Conservation (phyloP, 2,113 vertebrate species). For the Nipponia nippon region DNA sequence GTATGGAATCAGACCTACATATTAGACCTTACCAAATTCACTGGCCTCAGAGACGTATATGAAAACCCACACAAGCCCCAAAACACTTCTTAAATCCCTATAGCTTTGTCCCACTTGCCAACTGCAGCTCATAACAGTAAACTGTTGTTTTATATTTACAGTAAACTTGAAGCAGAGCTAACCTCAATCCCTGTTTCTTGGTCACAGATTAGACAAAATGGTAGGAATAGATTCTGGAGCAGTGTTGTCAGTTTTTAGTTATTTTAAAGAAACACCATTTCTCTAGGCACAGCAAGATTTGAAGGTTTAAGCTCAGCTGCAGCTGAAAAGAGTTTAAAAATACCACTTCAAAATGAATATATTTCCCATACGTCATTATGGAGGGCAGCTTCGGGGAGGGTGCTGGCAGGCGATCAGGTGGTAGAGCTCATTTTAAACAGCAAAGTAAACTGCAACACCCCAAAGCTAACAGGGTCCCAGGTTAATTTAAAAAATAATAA, state of each 20-base stretch:
- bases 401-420: not conserved
- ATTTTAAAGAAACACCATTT: not conserved
- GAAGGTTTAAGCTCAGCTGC: not conserved
- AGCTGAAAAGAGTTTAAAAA: not conserved
- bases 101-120: not conserved
- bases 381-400: not conserved
- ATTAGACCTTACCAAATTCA: not conserved
- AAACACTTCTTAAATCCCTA: not conserved
- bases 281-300: not conserved
- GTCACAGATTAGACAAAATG: not conserved
- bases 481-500: not conserved
- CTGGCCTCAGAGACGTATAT: not conserved
- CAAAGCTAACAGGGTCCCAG: not conserved
- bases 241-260: not conserved
- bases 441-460: not conserved
- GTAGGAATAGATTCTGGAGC: not conserved
- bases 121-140: not conserved
- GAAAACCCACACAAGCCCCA: not conserved
- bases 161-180: not conserved
- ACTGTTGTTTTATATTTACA: not conserved
- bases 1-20: not conserved
- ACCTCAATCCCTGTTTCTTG: not conserved
- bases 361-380: not conserved
- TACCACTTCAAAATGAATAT: not conserved
- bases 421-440: not conserved